A percentile compares a stretch with the other conserved stretches of the same genome.
phyloP scores from a whole-genome alignment of 2,113 vertebrate species.

The Struthidea cinerea region DNA sequence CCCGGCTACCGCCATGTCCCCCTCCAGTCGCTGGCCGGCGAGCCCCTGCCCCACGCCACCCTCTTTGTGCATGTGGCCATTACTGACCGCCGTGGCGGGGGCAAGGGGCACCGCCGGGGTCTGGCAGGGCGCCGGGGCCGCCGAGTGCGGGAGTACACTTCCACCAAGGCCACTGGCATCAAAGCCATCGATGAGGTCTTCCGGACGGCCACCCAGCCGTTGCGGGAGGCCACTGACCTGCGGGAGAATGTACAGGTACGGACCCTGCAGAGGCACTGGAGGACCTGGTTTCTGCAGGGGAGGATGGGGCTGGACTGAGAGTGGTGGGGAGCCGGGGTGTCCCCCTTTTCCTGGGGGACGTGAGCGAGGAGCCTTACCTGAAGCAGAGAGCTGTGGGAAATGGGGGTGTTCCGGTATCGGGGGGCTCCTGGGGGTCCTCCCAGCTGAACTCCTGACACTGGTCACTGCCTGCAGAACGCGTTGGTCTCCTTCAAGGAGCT shows the following conservation, averaged over 20 bases:
- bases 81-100: slow-evolving; percentile 85
- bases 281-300: not conserved
- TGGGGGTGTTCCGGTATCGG: accelerated
- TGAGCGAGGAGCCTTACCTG: accelerated
- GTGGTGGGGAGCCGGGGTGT: accelerated
- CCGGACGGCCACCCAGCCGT: slow-evolving; percentile 84
- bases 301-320: not conserved
- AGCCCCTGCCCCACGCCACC: slow-evolving; percentile 85
- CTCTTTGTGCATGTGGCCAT: slow-evolving; percentile 89
- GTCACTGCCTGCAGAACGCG: slow-evolving; percentile 78
- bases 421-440: not conserved
- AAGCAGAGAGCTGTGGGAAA: not conserved
- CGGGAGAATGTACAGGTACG: slow-evolving; percentile 89
- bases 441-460: not conserved
- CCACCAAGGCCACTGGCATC: slow-evolving; percentile 86
- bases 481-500: slow-evolving; percentile 93
- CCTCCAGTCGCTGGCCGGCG: slow-evolving; percentile 83
- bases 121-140: slow-evolving; percentile 84
- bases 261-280: accelerated
- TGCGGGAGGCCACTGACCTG: slow-evolving; percentile 89
- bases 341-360: not conserved
- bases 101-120: slow-evolving; percentile 85
- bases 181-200: slow-evolving; percentile 91
- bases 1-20: slow-evolving; percentile 88
- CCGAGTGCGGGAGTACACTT: slow-evolving; percentile 85